phyloP scores from a whole-genome alignment of 2,797 vertebrate species.

The Parotocinclus haroldoi region DNA sequence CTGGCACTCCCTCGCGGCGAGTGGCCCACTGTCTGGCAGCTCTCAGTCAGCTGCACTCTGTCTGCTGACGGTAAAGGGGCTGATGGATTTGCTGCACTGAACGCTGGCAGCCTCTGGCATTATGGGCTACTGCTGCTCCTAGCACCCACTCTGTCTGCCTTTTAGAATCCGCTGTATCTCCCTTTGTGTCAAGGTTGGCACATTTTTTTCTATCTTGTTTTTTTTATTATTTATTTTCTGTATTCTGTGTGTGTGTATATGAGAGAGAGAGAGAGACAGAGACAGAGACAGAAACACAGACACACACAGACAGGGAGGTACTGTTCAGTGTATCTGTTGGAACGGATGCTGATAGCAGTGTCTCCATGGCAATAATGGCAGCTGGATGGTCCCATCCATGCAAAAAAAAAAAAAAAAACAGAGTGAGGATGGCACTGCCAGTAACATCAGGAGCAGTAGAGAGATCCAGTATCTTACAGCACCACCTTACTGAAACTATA shows the following conservation, averaged over 20 bases:
- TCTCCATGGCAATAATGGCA: slow-evolving; percentile 42
- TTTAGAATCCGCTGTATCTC: not conserved
- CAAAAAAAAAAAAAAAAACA: not conserved
- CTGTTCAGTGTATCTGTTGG: slow-evolving; percentile 18
- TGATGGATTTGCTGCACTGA: slow-evolving; percentile 46
- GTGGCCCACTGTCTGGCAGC: slow-evolving; percentile 35
- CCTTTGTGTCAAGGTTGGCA: not conserved
- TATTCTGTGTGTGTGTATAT: slow-evolving; percentile 28
- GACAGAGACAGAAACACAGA: too few relatives aligned
- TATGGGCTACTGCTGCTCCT: slow-evolving; percentile 54
- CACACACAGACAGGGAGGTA: too few relatives aligned
- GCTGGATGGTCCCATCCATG: slow-evolving; percentile 27
- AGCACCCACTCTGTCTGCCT: slow-evolving; percentile 55
- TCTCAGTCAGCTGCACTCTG: slow-evolving; percentile 42
- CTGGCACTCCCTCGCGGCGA: slow-evolving; percentile 39
- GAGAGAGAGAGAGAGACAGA: too few relatives aligned
- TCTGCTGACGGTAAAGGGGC: slow-evolving; percentile 49
- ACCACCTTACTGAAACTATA: slow-evolving; percentile 32
- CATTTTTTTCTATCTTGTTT: slow-evolving; percentile 1
- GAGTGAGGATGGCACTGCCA: slow-evolving; percentile 27
- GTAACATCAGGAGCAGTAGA: slow-evolving; percentile 75
- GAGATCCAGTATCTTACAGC: slow-evolving; percentile 44
- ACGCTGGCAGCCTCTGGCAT: slow-evolving; percentile 50
- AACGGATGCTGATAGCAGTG: slow-evolving; percentile 39
- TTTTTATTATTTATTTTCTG: slow-evolving; percentile 12